A percentile compares a stretch with the other conserved stretches of the same genome.
Conservation (phyloP, 2,888 invertebrate species). For the Melikaiella ostensackeni region DNA sequence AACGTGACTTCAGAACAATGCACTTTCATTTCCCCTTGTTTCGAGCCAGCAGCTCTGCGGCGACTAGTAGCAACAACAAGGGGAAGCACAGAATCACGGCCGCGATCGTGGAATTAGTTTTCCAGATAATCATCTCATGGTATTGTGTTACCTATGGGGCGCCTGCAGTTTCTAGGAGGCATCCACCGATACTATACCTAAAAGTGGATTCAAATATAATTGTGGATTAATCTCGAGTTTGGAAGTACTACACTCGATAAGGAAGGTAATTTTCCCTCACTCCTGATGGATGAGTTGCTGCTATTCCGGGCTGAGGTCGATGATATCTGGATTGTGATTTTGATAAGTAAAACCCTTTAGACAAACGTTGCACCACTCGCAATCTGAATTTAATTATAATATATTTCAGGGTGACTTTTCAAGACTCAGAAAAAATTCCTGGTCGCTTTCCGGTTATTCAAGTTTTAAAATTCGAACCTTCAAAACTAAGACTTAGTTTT, state of each 20-base stretch:
- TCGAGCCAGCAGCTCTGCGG: constrained; percentile 46
- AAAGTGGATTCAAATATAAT: constrained; percentile 67
- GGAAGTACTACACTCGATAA: constrained; percentile 66
- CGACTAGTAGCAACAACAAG: constrained; percentile 54
- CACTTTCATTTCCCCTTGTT: constrained; percentile 58
- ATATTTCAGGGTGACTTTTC: too few relatives aligned
- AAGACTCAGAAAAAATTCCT: too few relatives aligned
- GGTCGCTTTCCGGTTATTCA: too few relatives aligned
- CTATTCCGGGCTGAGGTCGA: neutral
- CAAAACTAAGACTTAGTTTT: too few relatives aligned
- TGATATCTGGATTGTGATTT: neutral
- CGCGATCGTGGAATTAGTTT: constrained; percentile 76
- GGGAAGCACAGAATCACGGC: constrained; percentile 58
- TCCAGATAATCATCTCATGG: constrained; percentile 77
- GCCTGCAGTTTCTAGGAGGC: constrained; percentile 54
- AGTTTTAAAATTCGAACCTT: too few relatives aligned
- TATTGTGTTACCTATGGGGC: constrained; percentile 68
- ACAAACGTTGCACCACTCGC: neutral
- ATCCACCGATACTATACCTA: constrained; percentile 45
- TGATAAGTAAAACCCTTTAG: neutral
- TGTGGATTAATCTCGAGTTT: constrained; percentile 69
- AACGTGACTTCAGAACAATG: constrained; percentile 49
- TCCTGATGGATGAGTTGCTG: constrained; percentile 56
- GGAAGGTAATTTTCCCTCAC: constrained; percentile 69
- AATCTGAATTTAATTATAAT: neutral